Conservation (phyloP, 2,888 invertebrate genomes). For the Cryptosula pallasiana region DNA sequence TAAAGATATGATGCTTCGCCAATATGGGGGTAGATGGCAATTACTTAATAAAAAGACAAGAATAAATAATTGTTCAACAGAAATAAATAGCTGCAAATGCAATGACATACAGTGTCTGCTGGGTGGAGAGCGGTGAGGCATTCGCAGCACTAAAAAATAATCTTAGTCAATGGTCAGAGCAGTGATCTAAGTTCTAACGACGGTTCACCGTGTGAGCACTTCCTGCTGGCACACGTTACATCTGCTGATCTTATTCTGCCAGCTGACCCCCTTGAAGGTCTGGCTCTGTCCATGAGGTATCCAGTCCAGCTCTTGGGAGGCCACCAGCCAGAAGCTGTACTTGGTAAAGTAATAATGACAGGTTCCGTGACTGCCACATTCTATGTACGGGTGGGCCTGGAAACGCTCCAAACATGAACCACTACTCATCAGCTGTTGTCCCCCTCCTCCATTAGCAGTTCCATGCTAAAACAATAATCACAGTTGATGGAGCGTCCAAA, state of each 20-base stretch:
- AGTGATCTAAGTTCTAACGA: too few relatives aligned
- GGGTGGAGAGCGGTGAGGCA: too few relatives aligned
- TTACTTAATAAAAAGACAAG: too few relatives aligned
- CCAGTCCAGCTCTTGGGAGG: constrained; percentile 42
- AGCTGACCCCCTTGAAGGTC: constrained; percentile 29
- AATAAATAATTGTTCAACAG: too few relatives aligned
- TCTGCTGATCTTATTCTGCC: constrained; percentile 28
- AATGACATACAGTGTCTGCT: too few relatives aligned
- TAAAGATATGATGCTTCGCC: too few relatives aligned
- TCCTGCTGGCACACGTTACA: constrained; percentile 30
- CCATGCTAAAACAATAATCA: constrained; percentile 31
- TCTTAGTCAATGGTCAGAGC: too few relatives aligned
- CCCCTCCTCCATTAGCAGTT: constrained; percentile 33
- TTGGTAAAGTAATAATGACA: constrained; percentile 66
- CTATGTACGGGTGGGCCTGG: constrained; percentile 52
- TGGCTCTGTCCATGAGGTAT: constrained; percentile 22
- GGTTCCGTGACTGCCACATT: constrained; percentile 37
- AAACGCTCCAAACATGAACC: constrained; percentile 41
- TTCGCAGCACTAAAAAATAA: too few relatives aligned
- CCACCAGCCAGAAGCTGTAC: constrained; percentile 93
- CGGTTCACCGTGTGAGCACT: not conserved
- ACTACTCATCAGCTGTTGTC: constrained; percentile 34
- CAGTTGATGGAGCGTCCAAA: not conserved
- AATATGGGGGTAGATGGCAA: too few relatives aligned
- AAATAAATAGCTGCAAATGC: too few relatives aligned